Evolutionary conservation across 1,140 invertebrate genomes (phyloP).

Genomic region (Brachystomella parvula): DNA sequence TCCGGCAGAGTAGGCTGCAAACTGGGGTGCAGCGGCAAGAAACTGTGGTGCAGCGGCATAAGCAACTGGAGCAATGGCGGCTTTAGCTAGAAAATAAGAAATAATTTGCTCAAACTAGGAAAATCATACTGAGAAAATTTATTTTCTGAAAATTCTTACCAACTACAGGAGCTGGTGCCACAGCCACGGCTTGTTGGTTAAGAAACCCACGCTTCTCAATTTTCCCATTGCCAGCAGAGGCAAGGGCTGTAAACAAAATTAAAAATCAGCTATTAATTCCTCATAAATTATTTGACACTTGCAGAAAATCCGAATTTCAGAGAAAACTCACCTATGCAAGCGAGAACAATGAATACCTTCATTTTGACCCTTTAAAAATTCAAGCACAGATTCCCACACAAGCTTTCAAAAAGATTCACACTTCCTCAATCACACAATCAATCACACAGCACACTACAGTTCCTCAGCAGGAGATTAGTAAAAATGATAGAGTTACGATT

Average conservation of each 20-base stretch:
- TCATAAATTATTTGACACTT: not conserved
- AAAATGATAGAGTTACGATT: too few species aligned
- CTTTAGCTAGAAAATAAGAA: not conserved
- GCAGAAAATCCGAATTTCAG: not conserved
- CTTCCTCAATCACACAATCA: too few species aligned
- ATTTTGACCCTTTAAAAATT: too few species aligned
- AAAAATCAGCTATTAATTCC: not conserved
- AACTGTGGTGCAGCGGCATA: not conserved
- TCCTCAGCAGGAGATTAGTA: too few species aligned
- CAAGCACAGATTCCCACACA: too few species aligned
- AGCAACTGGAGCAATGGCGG: not conserved
- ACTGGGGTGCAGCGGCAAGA: not conserved
- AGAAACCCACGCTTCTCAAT: not conserved
- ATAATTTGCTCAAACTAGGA: not conserved
- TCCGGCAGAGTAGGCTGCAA: not conserved
- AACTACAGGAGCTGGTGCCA: not conserved
- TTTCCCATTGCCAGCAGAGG: not conserved
- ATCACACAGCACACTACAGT: too few species aligned
- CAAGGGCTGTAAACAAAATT: not conserved
- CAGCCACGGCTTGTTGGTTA: not conserved
- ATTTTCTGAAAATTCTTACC: too few species aligned
- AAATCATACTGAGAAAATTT: too few species aligned
- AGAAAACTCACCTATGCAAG: not conserved
- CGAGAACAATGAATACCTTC: not conserved
- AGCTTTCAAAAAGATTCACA: too few species aligned